These are phyloP conservation scores for Thunnus maccoyii DNA, from an alignment of 2,113 vertebrate genomes.

Conservation along the genomic window DNA sequence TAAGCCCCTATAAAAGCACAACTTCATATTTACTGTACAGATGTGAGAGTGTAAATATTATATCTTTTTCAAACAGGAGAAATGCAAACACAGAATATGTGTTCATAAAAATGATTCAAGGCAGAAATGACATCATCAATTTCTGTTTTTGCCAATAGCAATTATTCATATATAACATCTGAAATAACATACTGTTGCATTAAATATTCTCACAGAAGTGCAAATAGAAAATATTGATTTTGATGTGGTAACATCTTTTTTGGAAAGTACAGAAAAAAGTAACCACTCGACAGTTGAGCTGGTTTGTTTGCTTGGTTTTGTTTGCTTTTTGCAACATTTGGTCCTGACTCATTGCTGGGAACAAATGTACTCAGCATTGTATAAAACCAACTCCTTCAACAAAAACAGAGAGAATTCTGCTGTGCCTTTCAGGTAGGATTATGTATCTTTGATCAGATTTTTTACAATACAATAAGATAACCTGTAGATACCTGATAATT, in stretches of 20 bases:
- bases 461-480: neutral
- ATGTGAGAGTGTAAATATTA: neutral
- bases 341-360: conserved; percentile 42
- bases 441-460: neutral
- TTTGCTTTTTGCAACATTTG: conserved; percentile 74
- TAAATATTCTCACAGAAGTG: neutral
- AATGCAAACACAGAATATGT: neutral
- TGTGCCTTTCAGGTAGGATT: conserved; percentile 48
- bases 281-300: conserved; percentile 11
- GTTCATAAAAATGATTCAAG: neutral
- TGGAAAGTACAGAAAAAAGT: conserved; percentile 32
- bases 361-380: conserved; percentile 17
- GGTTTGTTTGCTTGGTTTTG: conserved; percentile 66
- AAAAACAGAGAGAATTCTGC: neutral
- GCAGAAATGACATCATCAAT: neutral
- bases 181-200: neutral
- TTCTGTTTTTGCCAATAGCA: neutral
- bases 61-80: neutral
- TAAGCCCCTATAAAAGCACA: neutral
- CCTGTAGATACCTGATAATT: neutral
- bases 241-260: conserved; percentile 24
- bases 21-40: no score
- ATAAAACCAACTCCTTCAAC: conserved; percentile 11
- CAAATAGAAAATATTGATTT: conserved; percentile 42
- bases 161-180: neutral